Evolutionary conservation across 2,888 invertebrate genomes (phyloP).

Genomic region (Stenotaenia linearis): DNA sequence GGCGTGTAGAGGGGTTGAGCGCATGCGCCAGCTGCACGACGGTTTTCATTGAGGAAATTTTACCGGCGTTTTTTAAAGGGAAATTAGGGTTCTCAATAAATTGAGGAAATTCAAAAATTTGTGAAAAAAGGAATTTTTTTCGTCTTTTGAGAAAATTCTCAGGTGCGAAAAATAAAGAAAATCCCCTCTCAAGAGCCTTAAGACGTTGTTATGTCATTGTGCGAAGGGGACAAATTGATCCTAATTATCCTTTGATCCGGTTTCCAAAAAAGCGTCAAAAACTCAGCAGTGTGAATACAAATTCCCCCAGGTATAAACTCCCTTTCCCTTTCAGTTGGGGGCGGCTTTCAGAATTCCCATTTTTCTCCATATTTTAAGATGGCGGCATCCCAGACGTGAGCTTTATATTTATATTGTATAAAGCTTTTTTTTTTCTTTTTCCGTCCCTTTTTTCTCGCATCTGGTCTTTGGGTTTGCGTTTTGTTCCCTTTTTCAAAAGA

Average conservation of each 20-base stretch:
- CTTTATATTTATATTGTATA: slow-evolving; percentile 2
- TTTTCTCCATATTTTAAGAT: neutral
- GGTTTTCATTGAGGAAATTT: neutral
- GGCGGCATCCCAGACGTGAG: neutral
- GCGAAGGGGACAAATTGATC: neutral
- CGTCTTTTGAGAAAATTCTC: neutral
- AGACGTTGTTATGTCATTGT: neutral
- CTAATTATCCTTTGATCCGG: slow-evolving; percentile 24
- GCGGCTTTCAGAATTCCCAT: neutral
- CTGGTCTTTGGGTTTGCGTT: neutral
- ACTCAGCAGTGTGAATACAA: neutral
- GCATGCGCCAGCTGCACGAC: slow-evolving; percentile 13
- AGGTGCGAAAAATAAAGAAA: neutral
- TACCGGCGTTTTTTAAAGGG: neutral
- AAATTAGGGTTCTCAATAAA: neutral
- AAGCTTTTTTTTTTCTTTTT: neutral
- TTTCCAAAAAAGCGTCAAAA: slow-evolving; percentile 17
- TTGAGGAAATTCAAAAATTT: neutral
- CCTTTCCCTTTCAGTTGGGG: slow-evolving; percentile 6
- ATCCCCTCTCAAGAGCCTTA: neutral
- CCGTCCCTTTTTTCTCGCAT: neutral
- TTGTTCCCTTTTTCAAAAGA: slow-evolving; percentile 23
- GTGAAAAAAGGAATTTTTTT: neutral
- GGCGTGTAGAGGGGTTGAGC: neutral
- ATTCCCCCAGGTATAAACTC: neutral